Percentiles rank a stretch among this genome's conserved stretches.
phyloP scores from a whole-genome alignment of 2,113 vertebrate species.

The Protobothrops mucrosquamatus region DNA sequence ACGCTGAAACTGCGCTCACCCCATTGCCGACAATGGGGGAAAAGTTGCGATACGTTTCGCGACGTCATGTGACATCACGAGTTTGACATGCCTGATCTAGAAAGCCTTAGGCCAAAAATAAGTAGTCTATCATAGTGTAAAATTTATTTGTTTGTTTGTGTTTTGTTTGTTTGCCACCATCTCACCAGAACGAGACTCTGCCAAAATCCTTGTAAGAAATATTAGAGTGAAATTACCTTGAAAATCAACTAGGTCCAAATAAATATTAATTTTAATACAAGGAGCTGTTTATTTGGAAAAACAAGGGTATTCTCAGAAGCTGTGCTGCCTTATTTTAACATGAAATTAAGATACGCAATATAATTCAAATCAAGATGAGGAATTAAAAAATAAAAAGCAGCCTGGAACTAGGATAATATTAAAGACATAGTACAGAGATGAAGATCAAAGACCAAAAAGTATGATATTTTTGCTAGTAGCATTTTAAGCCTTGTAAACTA shows the following conservation, averaged over 20 bases:
- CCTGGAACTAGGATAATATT: not conserved
- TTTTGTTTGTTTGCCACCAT: not conserved
- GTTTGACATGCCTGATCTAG: not conserved
- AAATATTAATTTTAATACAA: not conserved
- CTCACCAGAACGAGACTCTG: not conserved
- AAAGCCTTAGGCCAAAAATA: not conserved
- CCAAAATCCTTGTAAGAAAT: not conserved
- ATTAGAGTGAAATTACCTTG: not conserved
- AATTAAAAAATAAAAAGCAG: not conserved
- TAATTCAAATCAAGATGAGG: not conserved
- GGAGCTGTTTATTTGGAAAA: not conserved
- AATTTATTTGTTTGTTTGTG: not conserved
- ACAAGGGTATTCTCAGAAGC: not conserved
- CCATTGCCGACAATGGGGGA: no score
- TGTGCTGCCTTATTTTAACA: not conserved
- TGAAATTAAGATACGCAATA: not conserved
- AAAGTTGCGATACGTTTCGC: no score
- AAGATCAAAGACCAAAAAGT: not conserved
- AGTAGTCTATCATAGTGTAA: not conserved
- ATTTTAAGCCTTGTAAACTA: not conserved
- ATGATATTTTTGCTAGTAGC: not conserved
- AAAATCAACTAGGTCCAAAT: not conserved
- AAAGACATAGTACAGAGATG: not conserved
- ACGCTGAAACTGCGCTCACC: no score
- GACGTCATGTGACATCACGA: no score